Evolutionary conservation across 2,888 invertebrate species (phyloP).

Genomic region (Azorinus chamasolen): DNA sequence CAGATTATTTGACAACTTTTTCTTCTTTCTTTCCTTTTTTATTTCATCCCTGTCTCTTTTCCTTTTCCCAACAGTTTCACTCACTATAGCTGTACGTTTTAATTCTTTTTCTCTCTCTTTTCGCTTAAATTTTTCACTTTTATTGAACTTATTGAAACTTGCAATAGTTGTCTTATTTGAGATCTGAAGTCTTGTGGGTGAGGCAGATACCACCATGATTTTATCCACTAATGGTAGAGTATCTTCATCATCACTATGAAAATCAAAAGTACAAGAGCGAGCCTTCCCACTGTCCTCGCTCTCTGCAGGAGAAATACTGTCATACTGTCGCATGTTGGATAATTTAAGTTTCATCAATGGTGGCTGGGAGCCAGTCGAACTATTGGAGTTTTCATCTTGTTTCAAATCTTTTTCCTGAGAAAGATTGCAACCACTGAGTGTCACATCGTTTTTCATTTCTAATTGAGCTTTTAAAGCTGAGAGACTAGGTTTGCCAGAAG

Average conservation of each 20-base stretch:
- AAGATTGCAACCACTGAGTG: conserved; percentile 35
- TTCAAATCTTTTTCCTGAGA: conserved; percentile 55
- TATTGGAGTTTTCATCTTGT: conserved; percentile 34
- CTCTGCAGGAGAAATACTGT: conserved; percentile 62
- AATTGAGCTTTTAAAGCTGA: conserved; percentile 64
- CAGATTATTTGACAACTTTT: conserved; percentile 66
- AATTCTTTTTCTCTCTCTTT: conserved; percentile 70
- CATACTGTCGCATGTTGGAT: conserved; percentile 59
- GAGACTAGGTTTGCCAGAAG: conserved; percentile 62
- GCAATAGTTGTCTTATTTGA: conserved; percentile 75
- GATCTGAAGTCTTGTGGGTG: conserved; percentile 76
- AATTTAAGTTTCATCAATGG: conserved; percentile 66
- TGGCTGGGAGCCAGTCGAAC: conserved; percentile 28
- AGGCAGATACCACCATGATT: conserved; percentile 70
- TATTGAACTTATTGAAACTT: conserved; percentile 70
- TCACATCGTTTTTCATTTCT: conserved; percentile 59
- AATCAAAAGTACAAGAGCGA: conserved; percentile 76
- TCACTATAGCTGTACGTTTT: conserved; percentile 62
- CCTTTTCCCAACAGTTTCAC: conserved; percentile 74
- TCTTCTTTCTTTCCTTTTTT: conserved; percentile 78
- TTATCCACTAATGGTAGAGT: conserved; percentile 61
- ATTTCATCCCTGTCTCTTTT: conserved; percentile 78
- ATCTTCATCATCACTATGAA: conserved; percentile 81
- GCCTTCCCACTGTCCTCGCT: conserved; percentile 59
- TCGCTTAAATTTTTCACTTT: conserved; percentile 78